Base-by-base conservation (phyloP, 2,888 invertebrate genomes). In the Tenthredo distinguenda region DNA sequence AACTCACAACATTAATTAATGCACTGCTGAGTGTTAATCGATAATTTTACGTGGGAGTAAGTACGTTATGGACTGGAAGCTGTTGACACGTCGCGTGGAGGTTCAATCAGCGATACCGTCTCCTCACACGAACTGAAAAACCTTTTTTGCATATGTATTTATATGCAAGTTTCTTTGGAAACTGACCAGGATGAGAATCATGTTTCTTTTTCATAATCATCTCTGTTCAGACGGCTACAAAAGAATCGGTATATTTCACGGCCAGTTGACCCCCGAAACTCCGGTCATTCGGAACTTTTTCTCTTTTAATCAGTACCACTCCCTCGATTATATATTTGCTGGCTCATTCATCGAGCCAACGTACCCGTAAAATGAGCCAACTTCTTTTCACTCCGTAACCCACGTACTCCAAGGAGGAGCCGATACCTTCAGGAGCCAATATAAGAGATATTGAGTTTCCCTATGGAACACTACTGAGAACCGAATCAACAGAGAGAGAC, bases 341-440 rank as follows among this genome's bases (percentile, higher is more conserved):
- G 79, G 47, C 86, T 76, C 87, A 88, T 91, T 91, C 88, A 91
- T 72, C 50, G 71, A 79, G 88, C 58, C 79, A 89, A 89, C 65
- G 87, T 76, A 86, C 77, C 87, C 89, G 90, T 91, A 87, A 91
- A 90, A 90, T 88, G 85, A 26, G 65, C 65, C 43, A 83, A 50
- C 85, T 83, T 77, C 79, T 84, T 84, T 72, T 85, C 76, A 88
- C 87, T 87, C 86, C 86, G 31, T 9, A 40, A 40, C 2, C 37
- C 12, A 34, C 21, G 43, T 77, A 50, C 87, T 88, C 31, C 76
- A 79, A 84, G 87, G 79, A 84, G 87, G 85, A 87, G 62, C 84
- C 34, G 62, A 81, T 81, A 37, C 50, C 77, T 50, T 77, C 50
- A 18, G 77, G 55, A 77, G 37, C 81, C 40, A 81, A 81, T 81